Base-by-base conservation (phyloP, 1,140 invertebrate species). In the Caligus rogercresseyi region DNA sequence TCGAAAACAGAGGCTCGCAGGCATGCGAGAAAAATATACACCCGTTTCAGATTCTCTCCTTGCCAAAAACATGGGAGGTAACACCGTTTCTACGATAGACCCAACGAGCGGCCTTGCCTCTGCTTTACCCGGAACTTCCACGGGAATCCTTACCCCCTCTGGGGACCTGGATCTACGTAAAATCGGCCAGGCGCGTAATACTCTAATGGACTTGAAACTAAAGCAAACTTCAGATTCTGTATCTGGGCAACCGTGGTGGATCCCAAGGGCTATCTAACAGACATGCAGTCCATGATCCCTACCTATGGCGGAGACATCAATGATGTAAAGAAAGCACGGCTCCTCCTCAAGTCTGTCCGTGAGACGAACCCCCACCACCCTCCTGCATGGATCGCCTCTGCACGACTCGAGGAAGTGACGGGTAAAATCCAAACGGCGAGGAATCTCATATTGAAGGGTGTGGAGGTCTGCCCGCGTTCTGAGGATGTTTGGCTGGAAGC, bases 361-460 rank as follows among this genome's bases (percentile, higher is more conserved):
- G 95, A 99, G 75, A 98, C 94, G 0, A 98, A 98, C 79, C 95
- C 94, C 0, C 95, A 95, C 73, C 94, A 98, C 80, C 91, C 94
- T 18, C 93, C 94, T 16, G 96, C 93, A 3, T 99, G 96, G 96
- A 94, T 99, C 69, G 95, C 95, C 7, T 97, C 93, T 61, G 95
- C 94, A n/a, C 79, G 92, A 67, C 76, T 99, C 16, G 96, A 99
- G 74, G 94, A 98, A 80, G 92, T 98, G 0, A 97, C 92, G 14
- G 95, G 94, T n/a, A 98, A 98, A 76, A 79, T 98, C 1, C 94
- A 98, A 76, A 87, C 89, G 20, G 95, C 95, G 0, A 75, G 91
- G 65, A 98, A 98, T 76, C 77, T 98, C 0, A 96, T 98, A 67
- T 96, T 97, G 91, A 89, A 95, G 72, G 95, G 61, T 55, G 79